phyloP scores from a whole-genome alignment of 2,113 vertebrate genomes.

The Corydoras sp. region DNA sequence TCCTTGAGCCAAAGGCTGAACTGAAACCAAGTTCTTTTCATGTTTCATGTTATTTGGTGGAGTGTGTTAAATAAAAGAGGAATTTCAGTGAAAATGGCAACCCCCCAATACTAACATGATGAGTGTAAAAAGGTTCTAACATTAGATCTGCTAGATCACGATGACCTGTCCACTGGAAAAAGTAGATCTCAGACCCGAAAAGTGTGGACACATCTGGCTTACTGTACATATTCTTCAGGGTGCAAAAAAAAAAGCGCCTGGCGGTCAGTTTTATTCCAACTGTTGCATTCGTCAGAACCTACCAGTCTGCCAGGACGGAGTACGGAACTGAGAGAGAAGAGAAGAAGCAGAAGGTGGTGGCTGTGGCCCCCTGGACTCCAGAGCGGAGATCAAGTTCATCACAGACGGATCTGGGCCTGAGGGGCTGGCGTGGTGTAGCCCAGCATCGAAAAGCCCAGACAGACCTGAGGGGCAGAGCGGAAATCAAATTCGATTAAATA shows the following conservation, averaged over 20 bases:
- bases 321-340: constrained; percentile 84
- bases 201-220: too few relatives aligned
- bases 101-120: too few relatives aligned
- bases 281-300: constrained; percentile 19
- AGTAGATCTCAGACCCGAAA: neutral
- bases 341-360: constrained; percentile 82
- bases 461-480: constrained; percentile 60
- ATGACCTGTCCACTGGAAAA: too few relatives aligned
- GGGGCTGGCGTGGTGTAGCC: constrained; percentile 78
- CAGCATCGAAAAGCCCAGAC: constrained; percentile 81
- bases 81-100: too few relatives aligned
- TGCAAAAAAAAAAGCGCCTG: neutral
- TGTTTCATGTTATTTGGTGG: too few relatives aligned
- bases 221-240: constrained; percentile 1
- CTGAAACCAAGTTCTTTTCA: too few relatives aligned
- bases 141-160: too few relatives aligned
- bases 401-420: constrained; percentile 79
- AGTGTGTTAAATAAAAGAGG: too few relatives aligned
- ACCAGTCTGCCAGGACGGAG: constrained; percentile 90
- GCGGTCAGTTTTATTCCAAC: too few relatives aligned
- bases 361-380: constrained; percentile 83
- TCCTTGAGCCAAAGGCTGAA: too few relatives aligned
- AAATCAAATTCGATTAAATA: too few relatives aligned
- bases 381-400: constrained; percentile 88
- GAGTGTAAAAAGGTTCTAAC: too few relatives aligned